A percentile compares a stretch with the other conserved stretches of the same genome.
phyloP scores from a whole-genome alignment of 2,113 vertebrate genomes.

The Odocoileus virginianus region DNA sequence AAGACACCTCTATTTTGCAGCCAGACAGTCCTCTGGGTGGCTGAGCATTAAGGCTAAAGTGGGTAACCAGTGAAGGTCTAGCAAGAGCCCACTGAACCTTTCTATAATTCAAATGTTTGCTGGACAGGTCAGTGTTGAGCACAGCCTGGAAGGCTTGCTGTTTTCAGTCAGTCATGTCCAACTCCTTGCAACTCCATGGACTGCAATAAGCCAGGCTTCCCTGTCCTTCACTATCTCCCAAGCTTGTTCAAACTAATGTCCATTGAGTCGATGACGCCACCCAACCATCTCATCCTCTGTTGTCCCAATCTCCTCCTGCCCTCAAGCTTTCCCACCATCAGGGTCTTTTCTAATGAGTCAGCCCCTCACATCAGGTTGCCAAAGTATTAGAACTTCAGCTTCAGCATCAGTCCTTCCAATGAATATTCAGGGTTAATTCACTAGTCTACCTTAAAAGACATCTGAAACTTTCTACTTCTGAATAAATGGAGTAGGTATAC shows the following conservation, averaged over 20 bases:
- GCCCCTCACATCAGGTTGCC: background rate
- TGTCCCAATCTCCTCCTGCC: background rate
- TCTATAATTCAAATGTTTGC: background rate
- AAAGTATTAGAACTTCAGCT: background rate
- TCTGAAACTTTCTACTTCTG: background rate
- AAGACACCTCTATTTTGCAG: accelerated
- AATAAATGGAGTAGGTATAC: background rate
- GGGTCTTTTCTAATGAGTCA: background rate
- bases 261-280: background rate
- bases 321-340: background rate
- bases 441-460: background rate
- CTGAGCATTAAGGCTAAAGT: background rate
- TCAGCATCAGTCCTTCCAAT: background rate
- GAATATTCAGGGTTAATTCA: background rate
- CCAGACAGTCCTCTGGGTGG: background rate
- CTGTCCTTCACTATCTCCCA: background rate
- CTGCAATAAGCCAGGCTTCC: background rate
- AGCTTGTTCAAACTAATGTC: background rate
- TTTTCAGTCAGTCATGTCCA: background rate
- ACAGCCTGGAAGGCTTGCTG: background rate
- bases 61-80: background rate
- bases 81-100: background rate
- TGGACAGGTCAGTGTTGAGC: background rate
- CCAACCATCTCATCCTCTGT: background rate
- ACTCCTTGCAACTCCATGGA: background rate